phyloP scores from a whole-genome alignment of 2,113 vertebrate species.

The Ceyx margarethae region DNA sequence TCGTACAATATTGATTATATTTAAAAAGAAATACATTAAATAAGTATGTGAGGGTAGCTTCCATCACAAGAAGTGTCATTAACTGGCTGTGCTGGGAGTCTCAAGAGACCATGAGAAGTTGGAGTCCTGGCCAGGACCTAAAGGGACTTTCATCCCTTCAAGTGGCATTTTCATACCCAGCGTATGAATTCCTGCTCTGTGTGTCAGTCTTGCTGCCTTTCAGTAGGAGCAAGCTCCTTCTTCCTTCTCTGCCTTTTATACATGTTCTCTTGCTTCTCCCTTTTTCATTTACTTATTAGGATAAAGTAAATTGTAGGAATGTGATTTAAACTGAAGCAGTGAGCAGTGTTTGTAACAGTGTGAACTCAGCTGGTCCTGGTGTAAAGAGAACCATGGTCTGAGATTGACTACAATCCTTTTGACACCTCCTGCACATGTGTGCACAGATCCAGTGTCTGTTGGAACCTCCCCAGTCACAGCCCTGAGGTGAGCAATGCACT shows the following conservation, averaged over 20 bases:
- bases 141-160: neutral
- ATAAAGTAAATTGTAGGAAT: neutral
- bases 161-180: neutral
- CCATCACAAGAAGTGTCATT: neutral
- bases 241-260: neutral
- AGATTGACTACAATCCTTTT: neutral
- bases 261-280: neutral
- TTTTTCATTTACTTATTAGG: neutral
- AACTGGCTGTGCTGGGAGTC: neutral
- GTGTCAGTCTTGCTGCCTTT: neutral
- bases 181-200: neutral
- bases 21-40: neutral
- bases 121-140: neutral
- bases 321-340: neutral
- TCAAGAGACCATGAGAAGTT: neutral
- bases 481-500: rapidly evolving
- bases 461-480: neutral
- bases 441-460: rapidly evolving
- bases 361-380: neutral
- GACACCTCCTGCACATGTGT: rapidly evolving
- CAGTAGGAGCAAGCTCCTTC: neutral
- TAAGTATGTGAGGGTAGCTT: neutral
- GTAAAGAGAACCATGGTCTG: neutral
- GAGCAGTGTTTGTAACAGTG: neutral
- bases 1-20: neutral